Evolutionary conservation across 2,113 vertebrate species (phyloP).

Genomic region (Turnix velox): DNA sequence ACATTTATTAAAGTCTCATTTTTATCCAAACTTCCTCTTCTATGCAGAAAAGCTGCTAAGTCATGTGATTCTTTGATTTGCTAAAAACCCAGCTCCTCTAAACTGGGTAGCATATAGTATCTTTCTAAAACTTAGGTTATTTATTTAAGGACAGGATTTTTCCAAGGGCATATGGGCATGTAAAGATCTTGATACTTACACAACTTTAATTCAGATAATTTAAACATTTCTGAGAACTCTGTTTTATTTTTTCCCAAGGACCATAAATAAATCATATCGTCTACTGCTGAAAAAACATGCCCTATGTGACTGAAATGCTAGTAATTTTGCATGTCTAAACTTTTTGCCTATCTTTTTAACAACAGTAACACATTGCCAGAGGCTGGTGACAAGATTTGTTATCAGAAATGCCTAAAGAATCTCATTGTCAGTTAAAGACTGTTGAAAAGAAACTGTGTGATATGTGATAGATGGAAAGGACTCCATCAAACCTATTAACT

Average conservation of each 20-base stretch:
- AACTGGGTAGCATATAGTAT: neutral
- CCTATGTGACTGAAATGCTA: neutral
- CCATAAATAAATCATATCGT: fast-evolving
- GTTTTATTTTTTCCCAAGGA: neutral
- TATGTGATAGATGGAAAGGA: neutral
- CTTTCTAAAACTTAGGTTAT: neutral
- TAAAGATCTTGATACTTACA: neutral
- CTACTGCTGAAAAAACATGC: neutral
- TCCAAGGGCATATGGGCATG: neutral
- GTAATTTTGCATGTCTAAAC: neutral
- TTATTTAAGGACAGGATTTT: neutral
- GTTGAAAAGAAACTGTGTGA: neutral
- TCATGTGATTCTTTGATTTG: neutral
- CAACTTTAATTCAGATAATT: neutral
- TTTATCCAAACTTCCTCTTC: neutral
- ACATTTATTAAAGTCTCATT: neutral
- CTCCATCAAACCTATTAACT: neutral
- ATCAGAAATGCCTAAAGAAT: neutral
- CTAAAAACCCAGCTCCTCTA: neutral
- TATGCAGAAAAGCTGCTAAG: neutral
- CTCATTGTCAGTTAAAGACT: neutral
- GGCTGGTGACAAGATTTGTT: neutral
- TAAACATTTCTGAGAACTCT: neutral
- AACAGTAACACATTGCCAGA: neutral
- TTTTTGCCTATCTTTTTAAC: neutral